Evolutionary conservation across 2,797 vertebrate species (phyloP).

Genomic region (Gobio occitaniae): DNA sequence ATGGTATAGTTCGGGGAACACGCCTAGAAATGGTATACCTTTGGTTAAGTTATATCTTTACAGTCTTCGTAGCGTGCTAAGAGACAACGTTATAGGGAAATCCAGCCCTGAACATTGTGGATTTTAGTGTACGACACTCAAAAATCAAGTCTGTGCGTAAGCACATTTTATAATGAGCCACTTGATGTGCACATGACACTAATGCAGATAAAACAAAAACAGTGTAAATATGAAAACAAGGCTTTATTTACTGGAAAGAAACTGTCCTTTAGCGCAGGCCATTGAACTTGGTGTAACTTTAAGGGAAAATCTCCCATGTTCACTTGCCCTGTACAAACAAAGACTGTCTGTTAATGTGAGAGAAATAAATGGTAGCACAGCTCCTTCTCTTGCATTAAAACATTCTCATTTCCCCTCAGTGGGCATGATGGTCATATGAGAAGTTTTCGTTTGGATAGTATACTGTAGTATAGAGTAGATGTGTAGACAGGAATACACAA

Average conservation of each 20-base stretch:
- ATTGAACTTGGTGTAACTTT: constrained; percentile 7
- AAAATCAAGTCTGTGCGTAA: background rate
- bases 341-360: constrained; percentile 8
- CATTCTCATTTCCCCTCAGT: constrained; percentile 6
- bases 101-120: background rate
- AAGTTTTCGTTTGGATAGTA: constrained; percentile 11
- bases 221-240: constrained; percentile 29
- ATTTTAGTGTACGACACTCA: background rate
- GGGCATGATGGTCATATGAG: constrained; percentile 4
- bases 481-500: constrained; percentile 6
- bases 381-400: background rate
- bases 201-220: constrained; percentile 11
- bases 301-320: constrained; percentile 8
- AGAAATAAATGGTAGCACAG: constrained; percentile 46
- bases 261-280: background rate
- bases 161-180: background rate
- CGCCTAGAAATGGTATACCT: too few species aligned
- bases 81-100: too few species aligned
- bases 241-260: constrained; percentile 34
- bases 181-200: background rate
- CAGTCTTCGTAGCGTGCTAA: too few species aligned
- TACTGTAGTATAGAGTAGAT: constrained; percentile 10
- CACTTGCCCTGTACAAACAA: constrained; percentile 16
- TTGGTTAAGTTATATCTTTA: too few species aligned
- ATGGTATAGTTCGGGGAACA: too few species aligned